phyloP scores from a whole-genome alignment of 2,888 invertebrate genomes.

The Allolobophora icterica region DNA sequence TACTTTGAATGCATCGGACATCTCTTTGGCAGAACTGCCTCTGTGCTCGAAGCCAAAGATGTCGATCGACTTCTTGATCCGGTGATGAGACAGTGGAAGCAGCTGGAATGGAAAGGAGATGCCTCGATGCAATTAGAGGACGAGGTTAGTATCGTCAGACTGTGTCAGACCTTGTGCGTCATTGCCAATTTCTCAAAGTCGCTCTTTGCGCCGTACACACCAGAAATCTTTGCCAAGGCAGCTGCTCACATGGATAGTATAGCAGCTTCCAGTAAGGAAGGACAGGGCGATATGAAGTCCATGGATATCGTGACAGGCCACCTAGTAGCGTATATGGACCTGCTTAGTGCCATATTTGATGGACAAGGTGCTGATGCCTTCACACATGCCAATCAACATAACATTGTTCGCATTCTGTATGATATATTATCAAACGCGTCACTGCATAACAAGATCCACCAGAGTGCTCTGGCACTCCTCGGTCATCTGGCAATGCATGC shows the following conservation, averaged over 20 bases:
- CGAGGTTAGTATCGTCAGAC: constrained; percentile 33
- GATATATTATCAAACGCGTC: constrained; percentile 34
- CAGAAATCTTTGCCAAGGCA: constrained; percentile 40
- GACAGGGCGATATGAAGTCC: not conserved
- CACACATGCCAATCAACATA: constrained; percentile 24
- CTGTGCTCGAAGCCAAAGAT: constrained; percentile 35
- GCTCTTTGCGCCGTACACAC: constrained; percentile 39
- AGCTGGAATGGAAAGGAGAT: constrained; percentile 29
- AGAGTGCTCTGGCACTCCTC: constrained; percentile 45
- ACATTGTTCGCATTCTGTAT: constrained; percentile 32
- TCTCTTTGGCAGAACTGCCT: constrained; percentile 42
- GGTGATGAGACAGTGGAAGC: constrained; percentile 43
- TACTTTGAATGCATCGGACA: constrained; percentile 48
- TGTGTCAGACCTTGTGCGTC: constrained; percentile 46
- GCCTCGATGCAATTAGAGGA: not conserved
- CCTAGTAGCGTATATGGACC: constrained; percentile 42
- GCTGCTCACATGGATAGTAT: constrained; percentile 31
- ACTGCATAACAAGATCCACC: constrained; percentile 41
- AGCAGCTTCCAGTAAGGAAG: not conserved
- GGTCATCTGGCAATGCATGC: constrained; percentile 41
- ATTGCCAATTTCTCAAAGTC: constrained; percentile 39
- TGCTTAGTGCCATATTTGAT: constrained; percentile 46
- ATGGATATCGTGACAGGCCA: constrained; percentile 26
- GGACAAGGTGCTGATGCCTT: constrained; percentile 41
- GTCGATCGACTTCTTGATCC: constrained; percentile 40